Conservation (phyloP, 2,888 invertebrate genomes). For the Tachystola acroxantha region DNA sequence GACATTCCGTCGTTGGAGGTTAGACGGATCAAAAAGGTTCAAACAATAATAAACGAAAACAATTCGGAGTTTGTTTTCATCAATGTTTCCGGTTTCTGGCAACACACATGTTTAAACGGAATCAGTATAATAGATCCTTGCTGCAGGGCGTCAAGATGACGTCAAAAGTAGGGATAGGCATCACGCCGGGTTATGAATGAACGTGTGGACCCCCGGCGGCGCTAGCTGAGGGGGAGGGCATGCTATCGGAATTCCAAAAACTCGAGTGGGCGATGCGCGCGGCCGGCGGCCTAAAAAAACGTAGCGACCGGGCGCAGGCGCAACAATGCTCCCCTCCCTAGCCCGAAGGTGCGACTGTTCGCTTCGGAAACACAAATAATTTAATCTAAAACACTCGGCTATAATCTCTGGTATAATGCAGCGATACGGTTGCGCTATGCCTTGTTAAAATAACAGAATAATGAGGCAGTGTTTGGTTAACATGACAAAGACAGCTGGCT, state of each 20-base stretch:
- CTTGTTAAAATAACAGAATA: slow-evolving; percentile 74
- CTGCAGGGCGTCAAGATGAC: slow-evolving; percentile 16
- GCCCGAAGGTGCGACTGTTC: slow-evolving; percentile 27
- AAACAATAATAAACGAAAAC: slow-evolving; percentile 48
- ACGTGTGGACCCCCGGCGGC: slow-evolving; percentile 51
- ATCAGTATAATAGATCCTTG: neutral
- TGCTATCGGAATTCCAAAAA: slow-evolving; percentile 67
- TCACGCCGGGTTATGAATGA: slow-evolving; percentile 71
- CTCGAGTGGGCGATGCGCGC: slow-evolving; percentile 61
- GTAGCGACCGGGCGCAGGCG: slow-evolving; percentile 34
- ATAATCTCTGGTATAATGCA: slow-evolving; percentile 4
- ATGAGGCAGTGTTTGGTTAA: slow-evolving; percentile 66
- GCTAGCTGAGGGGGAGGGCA: slow-evolving; percentile 17
- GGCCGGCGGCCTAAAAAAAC: slow-evolving; percentile 55
- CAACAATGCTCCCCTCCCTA: slow-evolving; percentile 44
- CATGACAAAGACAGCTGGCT: slow-evolving; percentile 60
- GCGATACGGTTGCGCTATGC: slow-evolving; percentile 32
- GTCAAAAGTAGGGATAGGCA: slow-evolving; percentile 33
- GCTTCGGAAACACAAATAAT: slow-evolving; percentile 23
- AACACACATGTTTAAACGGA: slow-evolving; percentile 45
- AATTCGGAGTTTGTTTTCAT: slow-evolving; percentile 55
- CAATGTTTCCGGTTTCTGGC: slow-evolving; percentile 50
- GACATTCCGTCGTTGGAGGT: slow-evolving; percentile 48
- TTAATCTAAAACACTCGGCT: slow-evolving; percentile 21
- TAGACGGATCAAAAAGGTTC: slow-evolving; percentile 37